Evolutionary conservation across 2,888 invertebrate species (phyloP).

Genomic region (Diarsia dahlii): DNA sequence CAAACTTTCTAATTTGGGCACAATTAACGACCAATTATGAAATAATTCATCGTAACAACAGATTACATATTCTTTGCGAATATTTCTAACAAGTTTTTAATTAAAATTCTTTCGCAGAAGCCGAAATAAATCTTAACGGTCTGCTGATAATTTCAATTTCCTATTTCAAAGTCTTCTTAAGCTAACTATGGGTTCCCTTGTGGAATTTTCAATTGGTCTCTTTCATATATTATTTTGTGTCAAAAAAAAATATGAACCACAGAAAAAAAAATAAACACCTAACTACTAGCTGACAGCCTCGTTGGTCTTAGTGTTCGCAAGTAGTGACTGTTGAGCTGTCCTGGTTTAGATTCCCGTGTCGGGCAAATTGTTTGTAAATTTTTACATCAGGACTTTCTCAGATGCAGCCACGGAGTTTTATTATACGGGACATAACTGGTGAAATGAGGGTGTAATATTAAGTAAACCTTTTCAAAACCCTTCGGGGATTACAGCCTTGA

Average conservation of each 20-base stretch:
- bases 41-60: slow-evolving; percentile 83
- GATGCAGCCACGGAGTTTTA: no score
- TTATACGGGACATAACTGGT: no score
- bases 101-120: slow-evolving; percentile 85
- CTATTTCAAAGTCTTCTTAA: slow-evolving; percentile 71
- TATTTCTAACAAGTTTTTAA: slow-evolving; percentile 86
- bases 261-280: neutral
- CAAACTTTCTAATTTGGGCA: slow-evolving; percentile 66
- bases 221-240: slow-evolving; percentile 9
- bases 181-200: slow-evolving; percentile 36
- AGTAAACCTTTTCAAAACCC: no score
- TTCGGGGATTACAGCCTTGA: no score
- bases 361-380: no score
- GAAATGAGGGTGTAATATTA: no score
- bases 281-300: no score
- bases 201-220: slow-evolving; percentile 36
- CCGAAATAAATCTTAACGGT: slow-evolving; percentile 79
- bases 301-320: no score
- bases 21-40: slow-evolving; percentile 84
- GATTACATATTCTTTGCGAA: slow-evolving; percentile 86
- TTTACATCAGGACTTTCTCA: no score
- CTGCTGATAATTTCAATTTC: slow-evolving; percentile 82
- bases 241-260: neutral
- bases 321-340: no score
- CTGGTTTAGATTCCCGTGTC: no score